Evolutionary conservation across 2,888 invertebrate species (phyloP).

Genomic region (Boloria selene): DNA sequence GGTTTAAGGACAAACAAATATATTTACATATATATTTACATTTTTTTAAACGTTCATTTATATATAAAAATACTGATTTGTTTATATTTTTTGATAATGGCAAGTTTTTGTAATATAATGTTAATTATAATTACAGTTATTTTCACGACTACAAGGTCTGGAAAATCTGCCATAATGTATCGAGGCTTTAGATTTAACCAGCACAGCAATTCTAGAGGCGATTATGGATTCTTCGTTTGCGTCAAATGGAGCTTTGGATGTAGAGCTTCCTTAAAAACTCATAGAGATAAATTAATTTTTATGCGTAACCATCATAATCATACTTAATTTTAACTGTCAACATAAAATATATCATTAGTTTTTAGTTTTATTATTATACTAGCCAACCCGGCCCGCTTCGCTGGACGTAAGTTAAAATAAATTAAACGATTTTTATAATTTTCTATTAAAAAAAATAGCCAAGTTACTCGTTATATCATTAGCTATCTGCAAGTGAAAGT

Average conservation of each 20-base stretch:
- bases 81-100: too few relatives aligned
- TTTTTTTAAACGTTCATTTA: too few relatives aligned
- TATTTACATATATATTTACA: too few relatives aligned
- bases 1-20: too few relatives aligned
- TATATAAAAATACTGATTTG: too few relatives aligned
- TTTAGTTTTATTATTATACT: too few relatives aligned
- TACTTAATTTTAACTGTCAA: not conserved
- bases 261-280: conserved; percentile 39
- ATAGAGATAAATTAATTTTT: conserved; percentile 33
- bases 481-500: too few relatives aligned
- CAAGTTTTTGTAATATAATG: not conserved
- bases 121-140: conserved; percentile 26
- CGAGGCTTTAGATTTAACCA: conserved; percentile 48
- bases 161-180: conserved; percentile 40
- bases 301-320: conserved; percentile 36
- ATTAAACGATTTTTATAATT: too few relatives aligned
- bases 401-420: too few relatives aligned
- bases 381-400: too few relatives aligned
- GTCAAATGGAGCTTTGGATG: conserved; percentile 41
- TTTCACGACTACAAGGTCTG: conserved; percentile 40
- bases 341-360: not conserved
- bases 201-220: conserved; percentile 47
- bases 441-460: too few relatives aligned
- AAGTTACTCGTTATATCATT: too few relatives aligned
- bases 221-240: conserved; percentile 48